Base-by-base conservation (phyloP, 1,140 invertebrate genomes). In the Neocloeon triangulifer region DNA sequence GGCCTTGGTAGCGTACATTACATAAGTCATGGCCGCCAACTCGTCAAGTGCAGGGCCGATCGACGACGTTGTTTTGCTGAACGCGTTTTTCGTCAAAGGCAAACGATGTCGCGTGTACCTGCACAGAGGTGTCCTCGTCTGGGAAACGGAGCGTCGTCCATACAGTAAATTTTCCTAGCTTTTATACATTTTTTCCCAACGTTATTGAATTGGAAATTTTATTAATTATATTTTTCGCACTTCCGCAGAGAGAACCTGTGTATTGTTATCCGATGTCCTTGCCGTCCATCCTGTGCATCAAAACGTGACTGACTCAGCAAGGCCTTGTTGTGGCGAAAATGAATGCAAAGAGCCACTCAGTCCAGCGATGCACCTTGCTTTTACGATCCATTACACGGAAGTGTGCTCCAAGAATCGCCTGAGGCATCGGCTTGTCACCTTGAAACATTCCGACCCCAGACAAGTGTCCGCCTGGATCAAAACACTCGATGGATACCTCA, bases 51-150 rank as follows among this genome's bases (percentile, higher is more conserved):
- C n/a, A n/a, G 25, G 25, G 31, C 31, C 21, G 31, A 22, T 22
- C n/a, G 21, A 22, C 15, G 31, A 32, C 13, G 12, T 22, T 32
- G 60, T 70, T 26, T 45, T 71, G 20, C 49, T 70, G 12, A 68
- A 58, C 38, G 67, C 62, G 29, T 71, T 71, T 43, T 45, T 62
- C 20, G 58, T 64, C 29, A 59, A 59, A 36, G 68, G 65, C 39
- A 70, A 68, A 48, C 54, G 61, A 37, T 64, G 61, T 40, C 56
- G 60, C 30, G 66, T 69, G n/a, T 64, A 69, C 46, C 65, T 71
- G 39, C 65, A 71, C 50, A 58, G 56, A 19, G 57, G 60, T 34
- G 61, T 55, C 19, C 48, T 71, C 30, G 62, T 67, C 16, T 73
- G 68, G 68, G 67, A 71, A 39, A 63, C 61, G 10, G 58, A 63